These are phyloP conservation scores for Florisuga fusca DNA, from an alignment of 2,797 vertebrate genomes.

Conservation along the genomic window DNA sequence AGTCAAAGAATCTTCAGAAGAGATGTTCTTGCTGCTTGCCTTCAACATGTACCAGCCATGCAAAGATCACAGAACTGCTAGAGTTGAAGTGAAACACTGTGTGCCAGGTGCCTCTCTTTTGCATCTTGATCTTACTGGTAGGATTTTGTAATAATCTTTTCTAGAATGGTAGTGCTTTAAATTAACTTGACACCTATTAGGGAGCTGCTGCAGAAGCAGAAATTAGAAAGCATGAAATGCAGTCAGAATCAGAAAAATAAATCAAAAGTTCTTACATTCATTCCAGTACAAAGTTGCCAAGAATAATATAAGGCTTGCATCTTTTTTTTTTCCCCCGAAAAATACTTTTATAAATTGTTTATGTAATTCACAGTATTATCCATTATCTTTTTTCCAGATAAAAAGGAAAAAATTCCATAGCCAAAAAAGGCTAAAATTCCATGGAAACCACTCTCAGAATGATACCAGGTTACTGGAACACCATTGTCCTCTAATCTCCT, in stretches of 20 bases:
- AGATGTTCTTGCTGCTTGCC: not conserved
- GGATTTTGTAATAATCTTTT: not conserved
- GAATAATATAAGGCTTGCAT: not conserved
- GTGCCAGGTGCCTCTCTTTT: not conserved
- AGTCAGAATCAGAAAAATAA: not conserved
- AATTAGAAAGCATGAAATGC: not conserved
- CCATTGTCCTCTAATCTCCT: conserved; percentile 85
- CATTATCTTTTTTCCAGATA: conserved; percentile 22
- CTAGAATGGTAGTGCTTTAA: not conserved
- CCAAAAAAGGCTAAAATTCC: conserved; percentile 79
- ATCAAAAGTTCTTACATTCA: not conserved
- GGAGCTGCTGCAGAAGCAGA: not conserved
- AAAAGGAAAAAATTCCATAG: conserved; percentile 65
- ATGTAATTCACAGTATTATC: conserved; percentile 12
- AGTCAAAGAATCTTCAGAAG: not conserved
- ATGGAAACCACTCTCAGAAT: conserved; percentile 84
- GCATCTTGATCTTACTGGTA: rapidly evolving
- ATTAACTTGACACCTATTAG: not conserved
- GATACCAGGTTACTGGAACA: conserved; percentile 83
- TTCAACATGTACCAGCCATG: not conserved
- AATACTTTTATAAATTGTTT: conserved; percentile 42
- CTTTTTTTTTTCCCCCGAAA: not conserved
- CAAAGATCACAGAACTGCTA: not conserved
- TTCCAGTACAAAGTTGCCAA: not conserved
- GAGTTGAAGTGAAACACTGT: not conserved